A percentile compares a stretch with the other conserved stretches of the same genome.
phyloP scores from a whole-genome alignment of 2,797 vertebrate species.

The Cyclopterus lumpus region DNA sequence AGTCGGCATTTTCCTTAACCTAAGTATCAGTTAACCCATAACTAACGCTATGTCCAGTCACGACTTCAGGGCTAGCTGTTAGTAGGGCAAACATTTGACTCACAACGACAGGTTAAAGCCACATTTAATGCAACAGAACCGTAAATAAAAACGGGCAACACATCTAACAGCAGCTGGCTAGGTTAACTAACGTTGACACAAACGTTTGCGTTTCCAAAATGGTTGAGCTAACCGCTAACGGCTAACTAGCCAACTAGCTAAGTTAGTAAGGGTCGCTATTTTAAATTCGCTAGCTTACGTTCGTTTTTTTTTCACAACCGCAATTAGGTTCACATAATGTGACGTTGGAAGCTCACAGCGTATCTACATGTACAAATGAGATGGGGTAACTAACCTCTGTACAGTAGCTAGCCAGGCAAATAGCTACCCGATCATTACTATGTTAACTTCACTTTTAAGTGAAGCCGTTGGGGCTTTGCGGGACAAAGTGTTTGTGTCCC shows the following conservation, averaged over 20 bases:
- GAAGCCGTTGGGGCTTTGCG: not conserved
- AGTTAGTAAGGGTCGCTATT: not conserved
- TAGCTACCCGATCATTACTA: constrained; percentile 45
- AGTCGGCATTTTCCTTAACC: too few species aligned
- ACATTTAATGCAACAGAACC: not conserved
- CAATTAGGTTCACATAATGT: not conserved
- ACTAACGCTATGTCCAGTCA: not conserved
- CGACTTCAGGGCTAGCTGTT: not conserved
- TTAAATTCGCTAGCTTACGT: constrained; percentile 9
- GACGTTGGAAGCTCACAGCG: accelerated
- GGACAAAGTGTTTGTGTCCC: constrained; percentile 47
- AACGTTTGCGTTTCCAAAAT: constrained; percentile 12
- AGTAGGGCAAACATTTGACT: not conserved
- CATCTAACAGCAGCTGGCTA: not conserved
- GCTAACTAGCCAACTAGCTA: not conserved
- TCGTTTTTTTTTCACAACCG: not conserved
- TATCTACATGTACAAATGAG: accelerated
- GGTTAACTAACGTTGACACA: not conserved
- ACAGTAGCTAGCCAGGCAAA: constrained; percentile 46
- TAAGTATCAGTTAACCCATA: too few species aligned
- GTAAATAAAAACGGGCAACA: not conserved
- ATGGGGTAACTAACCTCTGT: constrained; percentile 51
- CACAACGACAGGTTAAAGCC: not conserved
- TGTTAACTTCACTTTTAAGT: constrained; percentile 38
- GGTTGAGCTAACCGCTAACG: constrained; percentile 40